These are phyloP conservation scores for Tiliacea aurago DNA, from an alignment of 2,888 invertebrate species.

Conservation along the genomic window DNA sequence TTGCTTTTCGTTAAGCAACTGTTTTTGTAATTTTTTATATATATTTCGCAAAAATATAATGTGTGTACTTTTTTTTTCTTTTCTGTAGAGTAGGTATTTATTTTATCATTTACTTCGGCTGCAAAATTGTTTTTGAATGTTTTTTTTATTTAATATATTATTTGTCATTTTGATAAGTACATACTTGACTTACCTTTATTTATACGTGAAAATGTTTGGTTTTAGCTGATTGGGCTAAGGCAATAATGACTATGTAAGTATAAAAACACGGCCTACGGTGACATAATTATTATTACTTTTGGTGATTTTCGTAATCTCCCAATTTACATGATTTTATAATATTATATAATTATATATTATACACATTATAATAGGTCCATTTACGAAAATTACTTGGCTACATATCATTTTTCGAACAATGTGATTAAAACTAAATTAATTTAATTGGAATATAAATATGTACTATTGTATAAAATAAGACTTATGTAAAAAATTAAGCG, in stretches of 20 bases:
- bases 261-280: slow-evolving; percentile 62
- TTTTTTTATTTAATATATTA: slow-evolving; percentile 21
- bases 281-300: slow-evolving; percentile 66
- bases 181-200: slow-evolving; percentile 13
- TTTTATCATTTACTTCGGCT: slow-evolving; percentile 21
- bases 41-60: slow-evolving; percentile 47
- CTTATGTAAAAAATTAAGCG: slow-evolving; percentile 47
- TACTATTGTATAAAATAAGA: slow-evolving; percentile 63
- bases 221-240: slow-evolving; percentile 37
- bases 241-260: slow-evolving; percentile 38
- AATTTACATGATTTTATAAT: slow-evolving; percentile 70
- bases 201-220: slow-evolving; percentile 24
- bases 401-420: slow-evolving; percentile 84
- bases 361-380: slow-evolving; percentile 65
- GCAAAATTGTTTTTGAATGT: slow-evolving; percentile 30
- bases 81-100: slow-evolving; percentile 13
- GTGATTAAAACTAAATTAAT: slow-evolving; percentile 73
- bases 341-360: slow-evolving; percentile 67
- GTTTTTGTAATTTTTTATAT: slow-evolving; percentile 74
- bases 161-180: slow-evolving; percentile 40
- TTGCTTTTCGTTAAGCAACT: slow-evolving; percentile 84
- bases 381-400: slow-evolving; percentile 75
- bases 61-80: slow-evolving; percentile 30
- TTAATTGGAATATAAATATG: slow-evolving; percentile 70
- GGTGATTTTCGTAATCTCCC: slow-evolving; percentile 71